phyloP scores from a whole-genome alignment of 2,113 vertebrate species.

The rat (Rattus norvegicus) region DNA sequence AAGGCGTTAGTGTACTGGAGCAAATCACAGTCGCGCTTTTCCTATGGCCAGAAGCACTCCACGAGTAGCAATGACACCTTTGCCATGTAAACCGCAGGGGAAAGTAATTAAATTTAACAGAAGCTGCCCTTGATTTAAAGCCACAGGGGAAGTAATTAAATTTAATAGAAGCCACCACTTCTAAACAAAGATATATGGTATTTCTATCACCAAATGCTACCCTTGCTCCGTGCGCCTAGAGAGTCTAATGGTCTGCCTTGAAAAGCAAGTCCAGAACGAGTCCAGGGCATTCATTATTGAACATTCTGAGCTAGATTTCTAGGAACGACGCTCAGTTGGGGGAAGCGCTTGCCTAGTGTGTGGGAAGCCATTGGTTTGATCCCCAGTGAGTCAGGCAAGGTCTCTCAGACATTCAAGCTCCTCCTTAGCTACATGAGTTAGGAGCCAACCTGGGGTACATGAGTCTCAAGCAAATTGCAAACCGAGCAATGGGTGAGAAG shows the following conservation, averaged over 20 bases:
- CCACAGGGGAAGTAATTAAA: slow-evolving; percentile 82
- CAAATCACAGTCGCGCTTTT: slow-evolving; percentile 45
- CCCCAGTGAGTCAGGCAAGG: not conserved
- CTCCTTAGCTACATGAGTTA: not conserved
- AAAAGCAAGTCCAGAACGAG: slow-evolving; percentile 30
- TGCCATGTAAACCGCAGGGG: slow-evolving; percentile 78
- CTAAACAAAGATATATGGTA: slow-evolving; percentile 82
- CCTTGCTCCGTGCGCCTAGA: not conserved
- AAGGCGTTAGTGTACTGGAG: slow-evolving; percentile 7
- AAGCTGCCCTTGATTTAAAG: slow-evolving; percentile 83
- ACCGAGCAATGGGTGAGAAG: not conserved
- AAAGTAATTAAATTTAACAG: slow-evolving; percentile 83
- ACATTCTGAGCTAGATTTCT: not conserved
- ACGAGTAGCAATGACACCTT: slow-evolving; percentile 76
- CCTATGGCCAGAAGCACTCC: slow-evolving; percentile 59
- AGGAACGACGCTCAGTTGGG: not conserved
- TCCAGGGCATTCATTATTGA: not conserved
- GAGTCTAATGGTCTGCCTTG: slow-evolving; percentile 38
- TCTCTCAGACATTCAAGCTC: not conserved
- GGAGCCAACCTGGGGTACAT: not conserved
- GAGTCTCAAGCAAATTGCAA: not conserved
- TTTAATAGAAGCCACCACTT: slow-evolving; percentile 79
- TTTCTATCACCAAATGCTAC: slow-evolving; percentile 74
- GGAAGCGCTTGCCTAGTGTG: not conserved
- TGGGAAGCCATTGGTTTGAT: not conserved